phyloP scores from a whole-genome alignment of 1,140 invertebrate species.

The Cherax destructor region DNA sequence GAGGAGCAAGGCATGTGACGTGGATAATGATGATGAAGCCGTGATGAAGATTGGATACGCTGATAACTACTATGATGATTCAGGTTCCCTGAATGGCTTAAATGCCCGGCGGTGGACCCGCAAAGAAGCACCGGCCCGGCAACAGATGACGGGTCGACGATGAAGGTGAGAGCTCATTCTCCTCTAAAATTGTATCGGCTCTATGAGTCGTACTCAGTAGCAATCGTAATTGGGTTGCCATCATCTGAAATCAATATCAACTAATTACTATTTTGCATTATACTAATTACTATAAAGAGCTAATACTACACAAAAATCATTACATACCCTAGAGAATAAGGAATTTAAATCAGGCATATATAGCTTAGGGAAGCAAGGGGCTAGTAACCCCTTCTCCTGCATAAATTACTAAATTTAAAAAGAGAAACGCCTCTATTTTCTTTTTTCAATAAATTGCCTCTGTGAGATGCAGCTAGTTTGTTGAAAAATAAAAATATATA shows the following conservation, averaged over 20 bases:
- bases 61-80: constrained; percentile 18
- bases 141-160: constrained; percentile 54
- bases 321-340: background rate
- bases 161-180: constrained; percentile 54
- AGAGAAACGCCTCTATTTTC: no score
- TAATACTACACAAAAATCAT: no score
- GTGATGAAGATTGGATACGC: constrained; percentile 28
- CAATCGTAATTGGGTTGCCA: constrained; percentile 51
- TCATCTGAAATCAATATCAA: constrained; percentile 30
- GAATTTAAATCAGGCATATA: no score
- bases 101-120: constrained; percentile 41
- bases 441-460: no score
- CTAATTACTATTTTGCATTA: background rate
- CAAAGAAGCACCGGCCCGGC: constrained; percentile 33
- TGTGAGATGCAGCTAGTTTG: no score
- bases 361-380: no score
- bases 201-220: constrained; percentile 55
- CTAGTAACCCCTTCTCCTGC: no score
- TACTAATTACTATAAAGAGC: no score
- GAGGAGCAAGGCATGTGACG: constrained; percentile 21
- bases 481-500: background rate
- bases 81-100: constrained; percentile 14
- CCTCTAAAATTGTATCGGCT: constrained; percentile 45
- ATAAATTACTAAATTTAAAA: no score
- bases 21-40: constrained; percentile 29